phyloP scores from a whole-genome alignment of 2,888 invertebrate genomes.

The Patella pellucida region DNA sequence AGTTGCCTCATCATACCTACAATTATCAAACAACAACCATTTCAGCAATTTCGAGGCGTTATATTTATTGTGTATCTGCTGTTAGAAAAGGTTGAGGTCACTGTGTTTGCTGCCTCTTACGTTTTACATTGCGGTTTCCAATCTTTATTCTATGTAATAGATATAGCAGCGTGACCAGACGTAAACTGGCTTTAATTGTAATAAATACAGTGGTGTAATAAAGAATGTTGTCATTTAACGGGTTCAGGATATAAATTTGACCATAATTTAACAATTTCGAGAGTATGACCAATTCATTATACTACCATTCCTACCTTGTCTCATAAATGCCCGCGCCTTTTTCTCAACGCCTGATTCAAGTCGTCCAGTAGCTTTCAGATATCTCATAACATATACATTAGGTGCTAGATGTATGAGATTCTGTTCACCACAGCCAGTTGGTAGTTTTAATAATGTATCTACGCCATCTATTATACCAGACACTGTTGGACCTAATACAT shows the following conservation, averaged over 20 bases:
- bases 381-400: constrained; percentile 47
- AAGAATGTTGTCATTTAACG: not conserved
- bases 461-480: constrained; percentile 41
- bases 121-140: no score
- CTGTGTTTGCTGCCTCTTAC: no score
- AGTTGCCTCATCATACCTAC: constrained; percentile 49
- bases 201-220: not conserved
- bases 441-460: constrained; percentile 41
- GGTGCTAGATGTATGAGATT: constrained; percentile 53
- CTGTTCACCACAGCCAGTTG: constrained; percentile 57
- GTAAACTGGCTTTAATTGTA: no score
- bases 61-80: no score
- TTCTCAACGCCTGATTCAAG: constrained; percentile 38
- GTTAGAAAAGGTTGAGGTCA: no score
- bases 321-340: constrained; percentile 41
- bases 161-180: no score
- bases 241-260: not conserved
- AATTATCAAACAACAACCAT: not conserved
- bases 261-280: no score
- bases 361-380: constrained; percentile 41
- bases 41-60: no score
- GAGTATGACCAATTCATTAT: no score
- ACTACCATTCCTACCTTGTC: constrained; percentile 37
- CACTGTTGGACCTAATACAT: constrained; percentile 49
- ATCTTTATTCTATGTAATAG: no score